Conservation (phyloP, 2,113 vertebrate species). For the Formicarius rufipectus region DNA sequence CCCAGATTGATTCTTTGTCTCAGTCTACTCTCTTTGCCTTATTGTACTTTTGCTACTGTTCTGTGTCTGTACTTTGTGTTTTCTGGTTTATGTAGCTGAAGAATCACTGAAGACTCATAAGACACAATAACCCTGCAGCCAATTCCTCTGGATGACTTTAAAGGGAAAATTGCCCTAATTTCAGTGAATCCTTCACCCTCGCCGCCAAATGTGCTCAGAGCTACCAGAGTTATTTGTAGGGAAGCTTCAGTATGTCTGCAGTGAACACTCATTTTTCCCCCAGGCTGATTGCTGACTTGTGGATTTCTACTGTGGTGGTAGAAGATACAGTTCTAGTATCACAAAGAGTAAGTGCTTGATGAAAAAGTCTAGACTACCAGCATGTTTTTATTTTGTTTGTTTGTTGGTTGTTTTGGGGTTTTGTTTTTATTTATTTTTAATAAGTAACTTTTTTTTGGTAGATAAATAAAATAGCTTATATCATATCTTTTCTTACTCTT, state of each 20-base stretch:
- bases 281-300: neutral
- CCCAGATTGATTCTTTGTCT: constrained; percentile 14
- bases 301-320: neutral
- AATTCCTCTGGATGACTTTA: constrained; percentile 26
- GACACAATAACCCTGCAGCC: neutral
- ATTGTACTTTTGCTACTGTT: neutral
- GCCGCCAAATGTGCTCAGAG: neutral
- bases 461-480: neutral
- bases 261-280: neutral
- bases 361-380: neutral
- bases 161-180: constrained; percentile 42
- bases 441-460: neutral
- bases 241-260: neutral
- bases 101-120: constrained; percentile 14
- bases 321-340: neutral
- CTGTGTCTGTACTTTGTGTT: neutral
- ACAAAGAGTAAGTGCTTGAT: neutral
- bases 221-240: neutral
- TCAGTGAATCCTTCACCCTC: neutral
- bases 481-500: neutral
- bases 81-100: constrained; percentile 9
- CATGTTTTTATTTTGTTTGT: too few species aligned
- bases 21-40: neutral
- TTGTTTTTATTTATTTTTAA: neutral
- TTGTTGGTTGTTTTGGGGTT: neutral